Base-by-base conservation (phyloP, 1,140 invertebrate species). In the Megalopta genalis region DNA sequence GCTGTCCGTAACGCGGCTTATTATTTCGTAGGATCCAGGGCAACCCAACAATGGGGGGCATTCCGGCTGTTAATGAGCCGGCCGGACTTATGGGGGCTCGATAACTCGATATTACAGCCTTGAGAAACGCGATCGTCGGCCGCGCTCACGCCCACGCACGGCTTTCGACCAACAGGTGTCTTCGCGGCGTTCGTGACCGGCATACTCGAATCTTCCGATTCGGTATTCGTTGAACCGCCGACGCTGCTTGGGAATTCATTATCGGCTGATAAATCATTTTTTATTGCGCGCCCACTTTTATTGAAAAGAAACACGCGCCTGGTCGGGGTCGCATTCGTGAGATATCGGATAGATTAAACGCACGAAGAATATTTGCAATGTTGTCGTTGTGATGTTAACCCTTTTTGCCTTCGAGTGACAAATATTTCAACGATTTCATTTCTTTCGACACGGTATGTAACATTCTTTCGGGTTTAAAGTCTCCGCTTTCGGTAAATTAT, bases 1-100 rank as follows among this genome's bases (percentile, higher is more conserved):
- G 57, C 72, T 68, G n/a, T n/a, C 42, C 76, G 23, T 79, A 72
- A 72, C 25, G 16, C n/a, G 52, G 32, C 21, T 82, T 82, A 82
- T 82, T 82, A 81, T 78, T 78, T 82, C 57, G 62, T 69, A 39
- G n/a, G 23, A 37, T 14, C 37, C n/a, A 6, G 39, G 64, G 37
- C 23, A n/a, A 52, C 23, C 4, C 9, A 3, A 4, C 42, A n/a
- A 63, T 54, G 21, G 27, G 21, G 37, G 4, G 16, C 21, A 71
- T 77, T 64, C 46, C 18, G 9, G 27, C 32, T 16, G 68, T 46
- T 71, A 71, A 77, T 57, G 46, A 77, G 25, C 46, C 42, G 9
- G 18, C 10, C 21, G 18, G 25, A 27, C 23, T 71, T 72, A 42
- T 37, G 23, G n/a, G 1, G 42, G 27, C 49, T 23, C 49, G 42